Evolutionary conservation across 1,140 invertebrate species (phyloP).

Genomic region (Platyscapa corneri): DNA sequence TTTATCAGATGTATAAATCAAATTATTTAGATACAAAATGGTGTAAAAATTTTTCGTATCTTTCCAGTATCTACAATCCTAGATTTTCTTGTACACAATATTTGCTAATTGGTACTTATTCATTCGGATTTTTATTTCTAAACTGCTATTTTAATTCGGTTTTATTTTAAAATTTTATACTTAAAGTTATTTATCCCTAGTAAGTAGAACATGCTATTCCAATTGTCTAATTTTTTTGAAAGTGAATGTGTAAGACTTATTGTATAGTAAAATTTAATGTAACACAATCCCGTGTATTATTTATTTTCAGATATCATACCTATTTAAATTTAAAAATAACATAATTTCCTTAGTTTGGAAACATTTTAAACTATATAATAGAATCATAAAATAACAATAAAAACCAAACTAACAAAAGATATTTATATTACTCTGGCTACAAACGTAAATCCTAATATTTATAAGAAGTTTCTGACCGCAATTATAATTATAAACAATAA

Average conservation of each 20-base stretch:
- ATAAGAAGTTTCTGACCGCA: constrained; percentile 6
- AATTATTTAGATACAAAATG: constrained; percentile 34
- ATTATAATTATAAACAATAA: constrained; percentile 23
- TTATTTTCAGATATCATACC: background rate
- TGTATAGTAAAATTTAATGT: background rate
- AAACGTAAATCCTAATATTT: constrained; percentile 11
- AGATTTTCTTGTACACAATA: constrained; percentile 18
- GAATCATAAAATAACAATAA: background rate
- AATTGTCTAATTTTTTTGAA: background rate
- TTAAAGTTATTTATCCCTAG: background rate
- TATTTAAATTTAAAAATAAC: background rate
- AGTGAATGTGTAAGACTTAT: background rate
- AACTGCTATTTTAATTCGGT: background rate
- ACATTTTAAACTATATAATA: background rate
- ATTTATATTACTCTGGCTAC: background rate
- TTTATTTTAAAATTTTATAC: constrained; percentile 3
- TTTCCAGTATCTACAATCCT: constrained; percentile 20
- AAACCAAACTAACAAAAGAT: background rate
- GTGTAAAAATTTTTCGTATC: constrained; percentile 36
- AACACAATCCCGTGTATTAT: background rate
- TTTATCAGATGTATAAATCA: constrained; percentile 24
- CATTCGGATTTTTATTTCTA: constrained; percentile 7
- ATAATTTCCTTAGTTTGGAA: background rate
- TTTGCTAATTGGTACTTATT: background rate
- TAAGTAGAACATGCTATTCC: background rate